Evolutionary conservation across 2,888 invertebrate species (phyloP).

Genomic region (Limulus polyphemus): DNA sequence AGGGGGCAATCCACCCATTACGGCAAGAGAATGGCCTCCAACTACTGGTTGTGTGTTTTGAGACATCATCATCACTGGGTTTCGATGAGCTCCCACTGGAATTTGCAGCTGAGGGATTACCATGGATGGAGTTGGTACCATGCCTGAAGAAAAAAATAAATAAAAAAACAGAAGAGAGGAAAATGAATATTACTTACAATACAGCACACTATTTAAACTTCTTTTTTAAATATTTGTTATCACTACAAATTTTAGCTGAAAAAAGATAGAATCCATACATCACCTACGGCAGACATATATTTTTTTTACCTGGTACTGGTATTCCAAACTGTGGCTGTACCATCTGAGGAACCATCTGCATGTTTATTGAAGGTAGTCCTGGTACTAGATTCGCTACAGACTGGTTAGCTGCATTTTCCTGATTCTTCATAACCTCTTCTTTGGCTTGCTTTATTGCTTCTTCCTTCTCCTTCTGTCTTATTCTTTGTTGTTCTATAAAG

Average conservation of each 20-base stretch:
- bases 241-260: too few relatives aligned
- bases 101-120: conserved; percentile 26
- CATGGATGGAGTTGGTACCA: conserved; percentile 23
- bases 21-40: conserved; percentile 10
- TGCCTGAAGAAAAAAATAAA: conserved; percentile 10
- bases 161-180: not conserved
- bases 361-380: too few relatives aligned
- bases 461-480: too few relatives aligned
- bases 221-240: too few relatives aligned
- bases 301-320: conserved; percentile 11
- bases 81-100: conserved; percentile 27
- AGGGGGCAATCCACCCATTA: conserved; percentile 11
- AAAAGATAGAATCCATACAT: too few relatives aligned
- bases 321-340: conserved; percentile 20
- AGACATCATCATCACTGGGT: conserved; percentile 25
- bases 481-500: too few relatives aligned
- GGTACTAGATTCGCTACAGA: too few relatives aligned
- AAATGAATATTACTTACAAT: not conserved
- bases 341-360: conserved; percentile 12
- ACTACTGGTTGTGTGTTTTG: conserved; percentile 17
- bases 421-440: too few relatives aligned
- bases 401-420: too few relatives aligned
- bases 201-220: not conserved
- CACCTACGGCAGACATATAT: too few relatives aligned
- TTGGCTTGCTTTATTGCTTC: too few relatives aligned